Conservation (phyloP, 2,888 invertebrate species). For the Drosophila ochracea region DNA sequence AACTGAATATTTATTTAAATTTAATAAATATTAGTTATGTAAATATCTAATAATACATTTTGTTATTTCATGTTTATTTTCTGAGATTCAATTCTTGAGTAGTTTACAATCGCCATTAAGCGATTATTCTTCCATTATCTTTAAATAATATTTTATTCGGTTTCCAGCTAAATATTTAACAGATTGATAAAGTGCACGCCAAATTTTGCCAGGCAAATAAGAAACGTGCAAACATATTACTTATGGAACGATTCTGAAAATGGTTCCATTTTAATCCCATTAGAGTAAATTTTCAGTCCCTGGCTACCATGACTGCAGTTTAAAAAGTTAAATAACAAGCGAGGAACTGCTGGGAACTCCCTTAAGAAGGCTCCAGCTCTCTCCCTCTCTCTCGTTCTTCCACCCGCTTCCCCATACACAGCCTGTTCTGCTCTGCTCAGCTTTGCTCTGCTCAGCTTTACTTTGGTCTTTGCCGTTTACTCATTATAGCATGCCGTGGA, state of each 20-base stretch:
- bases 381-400: not conserved
- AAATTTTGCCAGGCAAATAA: not conserved
- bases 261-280: not conserved
- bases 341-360: not conserved
- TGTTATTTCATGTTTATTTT: not conserved
- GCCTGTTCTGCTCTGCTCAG: conserved; percentile 1
- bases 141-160: not conserved
- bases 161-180: not conserved
- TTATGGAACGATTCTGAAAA: not conserved
- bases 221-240: not conserved
- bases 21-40: not conserved
- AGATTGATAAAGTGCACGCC: not conserved
- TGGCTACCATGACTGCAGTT: conserved; percentile 22
- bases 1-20: not conserved
- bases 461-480: conserved; percentile 65
- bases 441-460: conserved; percentile 23
- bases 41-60: not conserved
- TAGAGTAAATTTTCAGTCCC: conserved; percentile 9
- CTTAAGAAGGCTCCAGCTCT: not conserved
- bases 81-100: not conserved
- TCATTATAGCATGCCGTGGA: conserved; percentile 66
- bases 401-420: not conserved
- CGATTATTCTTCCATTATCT: not conserved
- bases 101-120: not conserved
- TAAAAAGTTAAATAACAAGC: conserved; percentile 26